Base-by-base conservation (phyloP, 2,797 vertebrate genomes). In the Manis javanica region DNA sequence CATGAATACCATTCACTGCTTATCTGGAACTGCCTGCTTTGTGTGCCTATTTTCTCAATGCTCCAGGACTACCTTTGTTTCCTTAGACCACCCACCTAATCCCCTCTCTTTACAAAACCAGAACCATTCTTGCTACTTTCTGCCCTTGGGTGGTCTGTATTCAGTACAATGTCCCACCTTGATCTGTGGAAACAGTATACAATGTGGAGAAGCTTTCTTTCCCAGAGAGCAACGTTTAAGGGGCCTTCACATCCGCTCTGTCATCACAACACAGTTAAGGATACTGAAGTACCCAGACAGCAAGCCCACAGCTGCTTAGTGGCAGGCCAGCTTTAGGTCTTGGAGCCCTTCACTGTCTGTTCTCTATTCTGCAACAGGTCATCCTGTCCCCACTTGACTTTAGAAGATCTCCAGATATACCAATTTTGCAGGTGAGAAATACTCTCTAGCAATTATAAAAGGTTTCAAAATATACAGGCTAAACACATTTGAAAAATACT, bases 401-500 rank as follows among this genome's bases (percentile, higher is more conserved):
- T 34, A 66, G 72, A 69, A 87, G 14, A 53, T 66, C 18, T 92
- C 49, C 63, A 91, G 42, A 57, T 72, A 53, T 7, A 57, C 2
- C 78, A 90, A 26, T 75, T 81, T n/a, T 89, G 26, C 9, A 92
- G 29, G 10, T 29, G 3, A 68, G 46, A 89, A 87, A 87, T 42
- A 64, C 34, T 77, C 53, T 75, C 77, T 91, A 61, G 55, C 12
- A 95, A 95, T 5, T 94, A 2, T 59, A 74, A 87, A 29, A 87
- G 6, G 86, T 64, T 19, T 86, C 59, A 83, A 79, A 92, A 77
- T 1, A 89, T 8, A 71, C 0, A 94, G 31, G 91, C n/a, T 53
- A 63, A 91, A 75, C 90, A 82, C 23, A 86, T 31, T 64, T 86
- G 57, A 42, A 66, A 87, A 96, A 94, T 46, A 69, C 29, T 26